phyloP scores from a whole-genome alignment of 2,113 vertebrate genomes.

The Hippoglossus stenolepis region DNA sequence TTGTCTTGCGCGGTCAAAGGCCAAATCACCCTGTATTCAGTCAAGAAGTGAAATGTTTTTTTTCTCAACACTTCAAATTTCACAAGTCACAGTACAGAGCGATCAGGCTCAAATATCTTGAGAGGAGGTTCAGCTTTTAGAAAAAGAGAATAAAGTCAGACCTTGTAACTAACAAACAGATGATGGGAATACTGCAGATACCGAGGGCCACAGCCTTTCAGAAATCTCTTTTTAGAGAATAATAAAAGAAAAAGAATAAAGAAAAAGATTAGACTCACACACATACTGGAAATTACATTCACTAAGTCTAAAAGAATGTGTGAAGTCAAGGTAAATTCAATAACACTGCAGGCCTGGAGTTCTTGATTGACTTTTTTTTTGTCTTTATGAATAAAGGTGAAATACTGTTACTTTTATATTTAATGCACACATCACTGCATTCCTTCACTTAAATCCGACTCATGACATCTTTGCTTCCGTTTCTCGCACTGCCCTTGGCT shows the following conservation, averaged over 20 bases:
- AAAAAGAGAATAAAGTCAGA: slow-evolving; percentile 17
- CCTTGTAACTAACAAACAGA: slow-evolving; percentile 39
- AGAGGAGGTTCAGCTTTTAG: background rate
- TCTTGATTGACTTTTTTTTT: background rate
- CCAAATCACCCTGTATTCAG: slow-evolving; percentile 57
- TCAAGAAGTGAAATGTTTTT: slow-evolving; percentile 35
- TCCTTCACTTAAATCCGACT: slow-evolving; percentile 14
- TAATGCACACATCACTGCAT: slow-evolving; percentile 9
- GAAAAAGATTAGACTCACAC: background rate
- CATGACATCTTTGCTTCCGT: background rate
- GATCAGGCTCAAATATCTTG: slow-evolving; percentile 42
- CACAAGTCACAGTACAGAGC: background rate
- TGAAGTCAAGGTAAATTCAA: slow-evolving; percentile 14
- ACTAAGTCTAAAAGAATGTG: slow-evolving; percentile 17
- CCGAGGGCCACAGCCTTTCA: slow-evolving; percentile 19
- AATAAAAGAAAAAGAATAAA: too few relatives aligned
- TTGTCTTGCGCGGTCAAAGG: slow-evolving; percentile 50
- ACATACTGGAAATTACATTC: slow-evolving; percentile 20
- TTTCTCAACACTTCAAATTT: slow-evolving; percentile 43
- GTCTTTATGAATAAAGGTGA: background rate
- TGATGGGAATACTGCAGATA: slow-evolving; percentile 7
- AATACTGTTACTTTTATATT: background rate
- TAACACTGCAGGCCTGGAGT: slow-evolving; percentile 2
- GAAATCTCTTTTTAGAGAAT: slow-evolving; percentile 14
- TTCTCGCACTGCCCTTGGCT: slow-evolving; percentile 6